Conservation (phyloP, 2,888 invertebrate species). For the Xiphydria camelus region DNA sequence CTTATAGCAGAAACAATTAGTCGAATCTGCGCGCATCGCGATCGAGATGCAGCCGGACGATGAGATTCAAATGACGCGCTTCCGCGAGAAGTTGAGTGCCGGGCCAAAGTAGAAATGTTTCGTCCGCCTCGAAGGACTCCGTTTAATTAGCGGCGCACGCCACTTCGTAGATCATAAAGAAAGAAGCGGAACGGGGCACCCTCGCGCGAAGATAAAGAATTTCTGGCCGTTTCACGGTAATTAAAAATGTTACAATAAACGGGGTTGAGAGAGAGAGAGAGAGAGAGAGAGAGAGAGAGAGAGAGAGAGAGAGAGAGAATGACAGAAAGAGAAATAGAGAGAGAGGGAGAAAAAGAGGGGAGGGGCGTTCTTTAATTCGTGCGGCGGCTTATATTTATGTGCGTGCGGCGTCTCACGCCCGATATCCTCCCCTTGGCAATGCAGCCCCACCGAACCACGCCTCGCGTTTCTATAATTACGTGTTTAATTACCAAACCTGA, state of each 20-base stretch:
- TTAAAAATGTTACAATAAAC: constrained; percentile 38
- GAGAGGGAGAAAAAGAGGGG: too few relatives aligned
- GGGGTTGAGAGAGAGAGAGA: constrained; percentile 23
- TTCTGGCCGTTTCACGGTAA: constrained; percentile 34
- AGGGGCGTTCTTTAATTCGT: constrained; percentile 36
- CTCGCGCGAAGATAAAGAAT: constrained; percentile 15
- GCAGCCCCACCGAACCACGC: constrained; percentile 40
- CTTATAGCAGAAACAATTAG: too few relatives aligned
- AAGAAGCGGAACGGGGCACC: constrained; percentile 12
- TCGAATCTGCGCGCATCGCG: too few relatives aligned
- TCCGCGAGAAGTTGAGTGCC: too few relatives aligned
- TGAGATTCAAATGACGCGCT: too few relatives aligned
- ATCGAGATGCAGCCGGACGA: too few relatives aligned
- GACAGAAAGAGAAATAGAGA: too few relatives aligned
- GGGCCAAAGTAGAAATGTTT: too few relatives aligned
- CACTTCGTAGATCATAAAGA: constrained; percentile 36
- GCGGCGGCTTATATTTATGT: constrained; percentile 37
- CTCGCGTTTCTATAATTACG: constrained; percentile 54
- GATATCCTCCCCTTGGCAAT: constrained; percentile 9
- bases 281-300: too few relatives aligned
- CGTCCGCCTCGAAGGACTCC: constrained; percentile 20
- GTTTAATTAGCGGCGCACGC: constrained; percentile 41
- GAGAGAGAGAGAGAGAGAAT: too few relatives aligned
- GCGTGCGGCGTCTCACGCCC: constrained; percentile 24
- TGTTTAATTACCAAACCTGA: constrained; percentile 54